Evolutionary conservation across 2,888 invertebrate species (phyloP), one percentile per base, ranked within the genome.

Genomic region (Noctua pronuba): DNA sequence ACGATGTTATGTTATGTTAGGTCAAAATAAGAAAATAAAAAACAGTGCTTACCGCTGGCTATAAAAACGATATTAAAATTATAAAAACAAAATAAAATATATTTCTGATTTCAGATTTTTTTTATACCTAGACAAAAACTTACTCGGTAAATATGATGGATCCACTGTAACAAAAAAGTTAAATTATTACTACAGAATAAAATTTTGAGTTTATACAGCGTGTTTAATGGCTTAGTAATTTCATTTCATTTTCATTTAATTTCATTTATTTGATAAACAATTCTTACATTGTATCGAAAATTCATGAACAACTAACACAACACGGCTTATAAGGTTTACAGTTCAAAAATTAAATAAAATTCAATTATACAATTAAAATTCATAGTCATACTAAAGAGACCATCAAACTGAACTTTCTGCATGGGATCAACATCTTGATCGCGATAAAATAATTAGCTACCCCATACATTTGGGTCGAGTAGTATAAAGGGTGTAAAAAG

Each of bases 41-140:
- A 38, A 11, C 46, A 16, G 21, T 49, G 58, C 81, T 65, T 35
- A 80, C 80, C 75, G 49, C 80, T 80, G 3, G 41, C 80, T 80
- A 28, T 7, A 68, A 52, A 52, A 60, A 35, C 0, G 1, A 41
- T 13, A 24, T 0, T 24, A 8, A 35, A 41, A 18, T 38, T 52
- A 31, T 1, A 11, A n/a, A 69, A 68, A 41, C 4, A 11, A 24
- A 10, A 1, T 41, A 13, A 11, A 21, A 41, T 1, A 31, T 4
- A 6, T 35, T 31, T 4, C 1, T 16, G 7, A 21, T 35, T 31
- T 52, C n/a, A 24, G 2, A 21, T 7, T 11, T 21, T 21, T 60
- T 31, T 60, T 16, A 28, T 58, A 18, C 28, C 8, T 31, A 38
- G 0, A 41, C n/a, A 5, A 31, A 73, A 31, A 67, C 83, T 83